Evolutionary conservation across 2,797 vertebrate genomes (phyloP), one percentile per base, ranked within the genome.

Genomic region (Naso thynnoides): DNA sequence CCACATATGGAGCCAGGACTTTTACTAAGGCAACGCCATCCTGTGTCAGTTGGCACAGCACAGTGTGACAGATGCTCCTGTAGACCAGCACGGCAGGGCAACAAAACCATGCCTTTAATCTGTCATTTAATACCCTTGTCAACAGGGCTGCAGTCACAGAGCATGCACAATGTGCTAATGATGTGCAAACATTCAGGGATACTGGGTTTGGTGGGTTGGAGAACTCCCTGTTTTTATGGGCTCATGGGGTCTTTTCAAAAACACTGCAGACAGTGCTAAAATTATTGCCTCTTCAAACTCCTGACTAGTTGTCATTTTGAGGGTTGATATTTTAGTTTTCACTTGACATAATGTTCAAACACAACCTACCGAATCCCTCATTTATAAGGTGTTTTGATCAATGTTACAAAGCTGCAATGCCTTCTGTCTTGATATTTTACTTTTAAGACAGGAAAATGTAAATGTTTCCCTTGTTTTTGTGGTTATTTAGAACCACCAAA

Each of bases 1-100:
- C 24, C 77, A 71, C 88, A 91, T 90, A 92, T 85, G 87, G 89
- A 87, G 78, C 47, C 59, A 47, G 81, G 84, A 88, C 76, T 79
- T 90, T 85, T 79, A 76, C 73, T 68, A 58, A 88, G 88, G 79
- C 84, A 58, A 80, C 73, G 64, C 84, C 79, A 82, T 87, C 82
- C 67, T 83, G 81, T 67, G 83, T 85, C 83, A 86, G 86, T 89
- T 91, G 89, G 85, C 87, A 70, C 53, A 26, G 83, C 13, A 2
- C 79, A 53, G 74, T 16, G 70, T 78, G 73, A 87, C 89, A 93
- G 91, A 91, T 89, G 87, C 87, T 79, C 55, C 79, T 64, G 75
- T 50, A 78, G 63, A 79, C 79, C 67, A 58, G 53, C 86, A 29
- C 73, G 6, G 81, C 87, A 79, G 78, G 83, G 42, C 57, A 73